These are phyloP conservation scores for Cyclargus thomasi DNA, from an alignment of 1,140 invertebrate species.

Conservation along the genomic window DNA sequence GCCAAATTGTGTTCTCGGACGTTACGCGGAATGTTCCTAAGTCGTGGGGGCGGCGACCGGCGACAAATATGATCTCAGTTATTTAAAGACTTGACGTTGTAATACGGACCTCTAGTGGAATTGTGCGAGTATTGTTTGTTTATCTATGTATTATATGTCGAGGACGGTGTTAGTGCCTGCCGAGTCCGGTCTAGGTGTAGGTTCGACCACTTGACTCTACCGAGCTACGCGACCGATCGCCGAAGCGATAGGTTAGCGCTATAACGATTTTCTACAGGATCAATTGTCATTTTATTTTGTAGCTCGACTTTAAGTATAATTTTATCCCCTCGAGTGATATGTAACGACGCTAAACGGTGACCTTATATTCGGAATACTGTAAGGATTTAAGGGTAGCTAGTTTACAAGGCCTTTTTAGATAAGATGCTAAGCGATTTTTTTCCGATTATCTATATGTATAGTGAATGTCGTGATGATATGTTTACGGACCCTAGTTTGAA, in stretches of 20 bases:
- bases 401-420: constrained; percentile 66
- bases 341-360: constrained; percentile 58
- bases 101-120: constrained; percentile 66
- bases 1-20: constrained; percentile 30
- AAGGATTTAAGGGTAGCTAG: constrained; percentile 70
- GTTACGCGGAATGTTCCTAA: constrained; percentile 35
- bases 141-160: constrained; percentile 66
- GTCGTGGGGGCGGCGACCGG: constrained; percentile 34
- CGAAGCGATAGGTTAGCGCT: constrained; percentile 51
- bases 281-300: constrained; percentile 48
- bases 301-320: constrained; percentile 34
- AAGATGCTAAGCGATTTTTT: constrained; percentile 53
- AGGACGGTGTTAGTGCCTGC: constrained; percentile 68
- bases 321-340: constrained; percentile 67
- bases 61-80: constrained; percentile 71
- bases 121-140: constrained; percentile 68
- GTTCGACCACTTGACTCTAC: constrained; percentile 67
- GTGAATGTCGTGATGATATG: constrained; percentile 47
- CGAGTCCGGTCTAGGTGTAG: constrained; percentile 64
- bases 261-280: constrained; percentile 69
- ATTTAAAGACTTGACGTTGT: constrained; percentile 61
- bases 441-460: constrained; percentile 46
- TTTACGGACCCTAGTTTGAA: constrained; percentile 30
- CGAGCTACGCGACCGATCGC: constrained; percentile 46
- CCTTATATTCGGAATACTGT: constrained; percentile 68